Evolutionary conservation across 2,888 invertebrate genomes (phyloP).

Genomic region (Scaptomyza parva): DNA sequence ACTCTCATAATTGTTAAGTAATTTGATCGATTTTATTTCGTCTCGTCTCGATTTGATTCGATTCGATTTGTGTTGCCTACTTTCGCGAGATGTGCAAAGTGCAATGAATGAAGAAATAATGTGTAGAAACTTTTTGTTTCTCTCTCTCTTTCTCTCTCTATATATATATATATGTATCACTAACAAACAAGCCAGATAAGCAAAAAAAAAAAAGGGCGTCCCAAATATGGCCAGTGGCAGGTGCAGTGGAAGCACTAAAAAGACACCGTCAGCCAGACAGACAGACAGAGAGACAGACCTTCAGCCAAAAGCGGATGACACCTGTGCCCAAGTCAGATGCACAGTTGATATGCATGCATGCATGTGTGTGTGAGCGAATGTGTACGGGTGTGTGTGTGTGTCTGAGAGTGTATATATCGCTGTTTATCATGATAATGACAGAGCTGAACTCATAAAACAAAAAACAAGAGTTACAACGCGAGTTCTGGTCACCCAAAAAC

Average conservation of each 20-base stretch:
- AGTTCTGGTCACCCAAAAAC: conserved; percentile 20
- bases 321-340: conserved; percentile 54
- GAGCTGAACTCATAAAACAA: conserved; percentile 34
- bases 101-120: conserved; percentile 12
- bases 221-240: conserved; percentile 24
- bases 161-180: background rate
- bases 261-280: conserved; percentile 8
- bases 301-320: conserved; percentile 74
- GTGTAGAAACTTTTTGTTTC: background rate
- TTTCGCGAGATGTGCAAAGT: conserved; percentile 15
- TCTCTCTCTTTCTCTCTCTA: too few relatives aligned
- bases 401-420: conserved; percentile 19
- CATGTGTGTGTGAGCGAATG: too few relatives aligned
- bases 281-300: too few relatives aligned
- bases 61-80: conserved; percentile 20
- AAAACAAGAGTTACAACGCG: conserved; percentile 13
- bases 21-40: conserved; percentile 18
- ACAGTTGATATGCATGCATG: too few relatives aligned
- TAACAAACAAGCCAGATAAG: conserved; percentile 1
- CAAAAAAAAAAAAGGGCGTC: background rate
- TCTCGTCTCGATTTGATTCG: too few relatives aligned
- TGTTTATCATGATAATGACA: conserved; percentile 74
- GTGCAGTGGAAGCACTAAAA: conserved; percentile 45
- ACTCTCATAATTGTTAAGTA: conserved; percentile 40
- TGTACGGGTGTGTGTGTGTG: background rate